Conservation (phyloP, 2,113 vertebrate species). For the Crotalus horridus region DNA sequence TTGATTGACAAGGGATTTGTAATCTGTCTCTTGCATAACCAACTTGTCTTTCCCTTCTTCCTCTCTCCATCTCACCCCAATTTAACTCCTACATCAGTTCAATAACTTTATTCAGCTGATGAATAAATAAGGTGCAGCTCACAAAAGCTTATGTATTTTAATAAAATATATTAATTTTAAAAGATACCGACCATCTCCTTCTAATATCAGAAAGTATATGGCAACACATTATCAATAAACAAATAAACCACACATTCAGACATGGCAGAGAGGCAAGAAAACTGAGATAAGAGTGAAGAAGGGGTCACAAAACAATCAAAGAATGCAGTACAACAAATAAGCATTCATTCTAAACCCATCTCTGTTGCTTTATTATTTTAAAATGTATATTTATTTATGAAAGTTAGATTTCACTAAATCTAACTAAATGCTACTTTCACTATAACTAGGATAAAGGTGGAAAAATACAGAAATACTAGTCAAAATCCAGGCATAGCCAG, state of each 20-base stretch:
- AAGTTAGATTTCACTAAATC: neutral
- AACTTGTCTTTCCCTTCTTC: neutral
- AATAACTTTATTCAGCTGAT: neutral
- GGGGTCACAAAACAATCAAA: neutral
- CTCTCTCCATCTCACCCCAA: neutral
- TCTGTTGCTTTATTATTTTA: neutral
- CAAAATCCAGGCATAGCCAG: neutral
- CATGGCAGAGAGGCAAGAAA: neutral
- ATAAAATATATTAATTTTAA: neutral
- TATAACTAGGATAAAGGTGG: neutral
- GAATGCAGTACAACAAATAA: neutral
- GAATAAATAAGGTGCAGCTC: neutral
- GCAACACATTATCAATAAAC: neutral
- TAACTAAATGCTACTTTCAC: neutral
- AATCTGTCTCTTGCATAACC: neutral
- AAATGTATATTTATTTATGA: neutral
- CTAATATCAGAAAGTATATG: neutral
- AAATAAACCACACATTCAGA: neutral
- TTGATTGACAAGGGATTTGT: neutral
- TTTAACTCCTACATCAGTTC: neutral
- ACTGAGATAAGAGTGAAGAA: neutral
- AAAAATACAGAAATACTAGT: neutral
- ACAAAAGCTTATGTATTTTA: neutral
- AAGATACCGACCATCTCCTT: neutral
- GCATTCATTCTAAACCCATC: neutral